These are phyloP conservation scores for Masnerella sp. DNA, from an alignment of 2,888 invertebrate species.

Conservation along the genomic window DNA sequence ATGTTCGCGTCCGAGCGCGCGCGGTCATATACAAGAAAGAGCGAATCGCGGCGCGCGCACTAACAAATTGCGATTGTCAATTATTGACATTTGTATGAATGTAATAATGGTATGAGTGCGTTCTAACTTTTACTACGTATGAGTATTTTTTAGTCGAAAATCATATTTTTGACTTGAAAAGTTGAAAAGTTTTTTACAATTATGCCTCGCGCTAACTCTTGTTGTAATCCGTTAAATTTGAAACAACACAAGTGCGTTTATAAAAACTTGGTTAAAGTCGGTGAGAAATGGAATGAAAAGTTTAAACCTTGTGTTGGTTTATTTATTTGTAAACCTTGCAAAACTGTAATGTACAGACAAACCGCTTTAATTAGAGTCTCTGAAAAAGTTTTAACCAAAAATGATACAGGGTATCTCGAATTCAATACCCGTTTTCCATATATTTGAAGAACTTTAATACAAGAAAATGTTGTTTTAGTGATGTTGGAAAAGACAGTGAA, in stretches of 20 bases:
- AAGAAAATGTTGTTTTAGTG: slow-evolving; percentile 16
- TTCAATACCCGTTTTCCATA: slow-evolving; percentile 7
- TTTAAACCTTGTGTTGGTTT: slow-evolving; percentile 27
- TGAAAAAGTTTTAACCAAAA: slow-evolving; percentile 19
- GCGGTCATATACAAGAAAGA: slow-evolving; percentile 12
- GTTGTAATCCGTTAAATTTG: slow-evolving; percentile 32
- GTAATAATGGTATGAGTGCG: too few relatives aligned
- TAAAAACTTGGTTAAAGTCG: slow-evolving; percentile 14
- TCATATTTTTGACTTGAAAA: background rate
- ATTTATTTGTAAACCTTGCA: slow-evolving; percentile 34
- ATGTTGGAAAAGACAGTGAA: slow-evolving; percentile 13
- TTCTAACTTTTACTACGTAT: too few relatives aligned
- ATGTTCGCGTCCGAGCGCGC: slow-evolving; percentile 16
- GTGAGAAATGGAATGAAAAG: slow-evolving; percentile 25
- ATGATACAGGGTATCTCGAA: slow-evolving; percentile 15
- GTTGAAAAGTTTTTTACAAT: slow-evolving; percentile 4
- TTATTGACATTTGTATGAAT: background rate
- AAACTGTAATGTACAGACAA: slow-evolving; percentile 24
- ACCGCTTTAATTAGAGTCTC: slow-evolving; percentile 11
- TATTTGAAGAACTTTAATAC: slow-evolving; percentile 18
- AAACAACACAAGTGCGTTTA: slow-evolving; percentile 27
- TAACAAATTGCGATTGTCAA: slow-evolving; percentile 7
- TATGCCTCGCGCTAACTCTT: slow-evolving; percentile 23
- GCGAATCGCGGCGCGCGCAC: slow-evolving; percentile 14
- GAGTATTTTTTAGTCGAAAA: slow-evolving; percentile 5